Evolutionary conservation across 64 coral and sea anemone genomes (phyloP).

Genomic region (Catalaphyllia jardinei): DNA sequence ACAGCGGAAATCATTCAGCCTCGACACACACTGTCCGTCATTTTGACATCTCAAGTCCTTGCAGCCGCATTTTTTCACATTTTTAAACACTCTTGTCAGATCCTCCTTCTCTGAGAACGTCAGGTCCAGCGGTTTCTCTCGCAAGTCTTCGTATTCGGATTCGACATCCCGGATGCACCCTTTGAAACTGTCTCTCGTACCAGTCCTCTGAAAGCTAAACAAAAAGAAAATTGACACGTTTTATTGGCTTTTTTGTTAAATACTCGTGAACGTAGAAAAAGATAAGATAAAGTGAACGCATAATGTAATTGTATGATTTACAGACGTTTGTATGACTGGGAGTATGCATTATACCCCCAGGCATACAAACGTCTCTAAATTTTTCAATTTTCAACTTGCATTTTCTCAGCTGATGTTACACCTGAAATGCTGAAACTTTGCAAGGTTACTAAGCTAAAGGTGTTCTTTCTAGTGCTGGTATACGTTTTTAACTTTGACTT

Average conservation of each 20-base stretch:
- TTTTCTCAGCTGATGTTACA: too few species aligned
- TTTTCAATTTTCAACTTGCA: too few species aligned
- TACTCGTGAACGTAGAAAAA: too few species aligned
- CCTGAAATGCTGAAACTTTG: too few species aligned
- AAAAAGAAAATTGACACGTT: background rate
- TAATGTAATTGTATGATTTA: too few species aligned
- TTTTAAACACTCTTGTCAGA: background rate
- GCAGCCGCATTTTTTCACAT: constrained; percentile 65
- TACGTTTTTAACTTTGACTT: too few species aligned
- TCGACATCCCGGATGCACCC: constrained; percentile 69
- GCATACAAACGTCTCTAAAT: too few species aligned
- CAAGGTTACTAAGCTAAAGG: too few species aligned
- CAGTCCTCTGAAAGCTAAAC: constrained; percentile 42
- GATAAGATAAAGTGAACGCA: too few species aligned
- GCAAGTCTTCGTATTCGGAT: constrained; percentile 48
- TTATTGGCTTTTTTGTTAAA: background rate
- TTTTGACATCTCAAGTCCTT: constrained; percentile 46
- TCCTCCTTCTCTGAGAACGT: background rate
- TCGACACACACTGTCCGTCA: constrained; percentile 34
- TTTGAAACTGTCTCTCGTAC: constrained; percentile 16
- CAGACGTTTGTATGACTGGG: too few species aligned
- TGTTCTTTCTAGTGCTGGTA: too few species aligned
- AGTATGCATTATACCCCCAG: too few species aligned
- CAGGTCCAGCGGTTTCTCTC: constrained; percentile 49
- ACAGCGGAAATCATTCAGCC: constrained; percentile 61